Conservation (phyloP, 2,113 vertebrate genomes). For the Scolopax mira region DNA sequence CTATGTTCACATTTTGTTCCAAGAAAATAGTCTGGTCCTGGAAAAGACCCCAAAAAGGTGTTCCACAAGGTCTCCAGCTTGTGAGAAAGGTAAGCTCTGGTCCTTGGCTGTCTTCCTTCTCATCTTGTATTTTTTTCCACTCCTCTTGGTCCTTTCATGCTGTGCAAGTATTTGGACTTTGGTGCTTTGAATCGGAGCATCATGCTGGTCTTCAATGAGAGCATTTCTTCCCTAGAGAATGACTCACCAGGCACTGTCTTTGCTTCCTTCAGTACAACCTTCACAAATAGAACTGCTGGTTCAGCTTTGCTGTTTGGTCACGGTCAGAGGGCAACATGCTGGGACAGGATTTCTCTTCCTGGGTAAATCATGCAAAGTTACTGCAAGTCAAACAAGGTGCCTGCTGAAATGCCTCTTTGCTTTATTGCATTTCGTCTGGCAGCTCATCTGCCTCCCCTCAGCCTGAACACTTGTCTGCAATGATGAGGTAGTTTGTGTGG, state of each 20-base stretch:
- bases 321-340: rapidly evolving
- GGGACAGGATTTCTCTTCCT: neutral
- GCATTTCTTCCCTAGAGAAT: neutral
- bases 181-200: neutral
- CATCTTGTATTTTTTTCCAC: neutral
- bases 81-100: neutral
- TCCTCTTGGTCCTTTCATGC: neutral
- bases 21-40: neutral
- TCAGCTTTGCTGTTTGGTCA: neutral
- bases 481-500: neutral
- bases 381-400: neutral
- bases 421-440: neutral
- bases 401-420: conserved; percentile 15
- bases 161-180: neutral
- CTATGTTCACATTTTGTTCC: neutral
- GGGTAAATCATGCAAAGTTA: neutral
- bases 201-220: neutral
- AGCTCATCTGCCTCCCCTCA: neutral
- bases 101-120: neutral
- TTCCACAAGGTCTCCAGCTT: neutral
- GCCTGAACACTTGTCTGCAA: neutral
- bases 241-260: neutral
- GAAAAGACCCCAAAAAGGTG: neutral
- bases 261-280: neutral
- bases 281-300: neutral